Evolutionary conservation across 2,113 vertebrate genomes (phyloP).

Genomic region (Thomomys bottae): DNA sequence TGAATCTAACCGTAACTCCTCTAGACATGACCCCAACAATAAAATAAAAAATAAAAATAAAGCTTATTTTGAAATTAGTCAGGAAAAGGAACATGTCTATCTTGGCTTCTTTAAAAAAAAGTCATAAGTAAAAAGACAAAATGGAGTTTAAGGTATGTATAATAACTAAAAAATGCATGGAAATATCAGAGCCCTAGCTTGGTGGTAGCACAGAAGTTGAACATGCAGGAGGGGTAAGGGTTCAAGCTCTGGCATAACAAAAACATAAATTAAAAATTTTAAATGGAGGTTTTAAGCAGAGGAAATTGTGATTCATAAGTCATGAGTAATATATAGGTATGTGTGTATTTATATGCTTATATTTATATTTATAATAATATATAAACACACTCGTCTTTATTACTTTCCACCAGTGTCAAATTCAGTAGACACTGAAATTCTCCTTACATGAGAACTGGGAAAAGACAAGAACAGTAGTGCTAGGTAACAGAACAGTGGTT

Average conservation of each 20-base stretch:
- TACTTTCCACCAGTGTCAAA: neutral
- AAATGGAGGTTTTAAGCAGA: neutral
- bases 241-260: neutral
- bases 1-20: too few relatives aligned
- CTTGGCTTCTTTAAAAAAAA: neutral
- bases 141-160: neutral
- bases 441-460: neutral
- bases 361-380: too few relatives aligned
- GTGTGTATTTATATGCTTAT: too few relatives aligned
- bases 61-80: neutral
- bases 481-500: neutral
- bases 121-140: slow-evolving; percentile 37
- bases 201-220: neutral
- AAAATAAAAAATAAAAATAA: too few relatives aligned
- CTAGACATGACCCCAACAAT: too few relatives aligned
- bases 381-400: neutral
- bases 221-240: neutral
- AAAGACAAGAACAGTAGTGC: neutral
- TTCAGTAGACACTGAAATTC: neutral
- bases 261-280: neutral
- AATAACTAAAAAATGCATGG: neutral
- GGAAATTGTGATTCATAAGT: slow-evolving; percentile 2
- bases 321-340: neutral
- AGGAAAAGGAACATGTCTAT: neutral
- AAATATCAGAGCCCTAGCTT: neutral